These are phyloP conservation scores for Psococerastis gibbosa DNA, from an alignment of 2,888 invertebrate genomes.

Conservation along the genomic window DNA sequence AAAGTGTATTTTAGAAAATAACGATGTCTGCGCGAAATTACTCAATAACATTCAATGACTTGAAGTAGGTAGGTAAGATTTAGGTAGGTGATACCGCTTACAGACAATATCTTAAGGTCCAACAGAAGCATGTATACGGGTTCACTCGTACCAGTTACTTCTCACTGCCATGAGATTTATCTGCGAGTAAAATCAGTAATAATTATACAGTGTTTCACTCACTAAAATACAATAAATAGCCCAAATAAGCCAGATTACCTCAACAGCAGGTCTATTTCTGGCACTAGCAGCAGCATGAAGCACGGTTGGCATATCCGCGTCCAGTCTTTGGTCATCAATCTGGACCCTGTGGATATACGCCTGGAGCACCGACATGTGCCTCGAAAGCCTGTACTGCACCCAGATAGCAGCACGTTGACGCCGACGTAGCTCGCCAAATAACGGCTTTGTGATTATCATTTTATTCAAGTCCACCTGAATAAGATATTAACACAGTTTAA, in stretches of 20 bases:
- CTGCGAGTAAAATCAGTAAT: no score
- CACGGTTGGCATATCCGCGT: conserved; percentile 49
- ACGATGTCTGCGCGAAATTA: no score
- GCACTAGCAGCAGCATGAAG: conserved; percentile 37
- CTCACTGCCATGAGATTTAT: no score
- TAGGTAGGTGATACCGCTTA: no score
- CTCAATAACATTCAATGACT: no score
- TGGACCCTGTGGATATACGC: conserved; percentile 45
- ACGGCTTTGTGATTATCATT: conserved; percentile 76
- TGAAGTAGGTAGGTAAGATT: no score
- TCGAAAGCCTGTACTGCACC: conserved; percentile 50
- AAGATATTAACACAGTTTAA: no score
- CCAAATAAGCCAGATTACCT: background rate
- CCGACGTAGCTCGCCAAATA: conserved; percentile 56
- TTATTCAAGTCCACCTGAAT: conserved; percentile 62
- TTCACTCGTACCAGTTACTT: no score
- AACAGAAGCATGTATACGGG: no score
- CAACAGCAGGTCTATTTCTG: conserved; percentile 15
- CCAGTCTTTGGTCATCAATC: conserved; percentile 56
- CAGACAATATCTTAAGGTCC: no score
- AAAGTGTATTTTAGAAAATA: no score
- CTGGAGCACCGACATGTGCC: conserved; percentile 44
- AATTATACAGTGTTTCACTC: background rate
- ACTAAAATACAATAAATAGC: background rate
- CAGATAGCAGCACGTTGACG: conserved; percentile 56